Evolutionary conservation across 2,113 vertebrate species (phyloP).

Genomic region (Oriolus oriolus): DNA sequence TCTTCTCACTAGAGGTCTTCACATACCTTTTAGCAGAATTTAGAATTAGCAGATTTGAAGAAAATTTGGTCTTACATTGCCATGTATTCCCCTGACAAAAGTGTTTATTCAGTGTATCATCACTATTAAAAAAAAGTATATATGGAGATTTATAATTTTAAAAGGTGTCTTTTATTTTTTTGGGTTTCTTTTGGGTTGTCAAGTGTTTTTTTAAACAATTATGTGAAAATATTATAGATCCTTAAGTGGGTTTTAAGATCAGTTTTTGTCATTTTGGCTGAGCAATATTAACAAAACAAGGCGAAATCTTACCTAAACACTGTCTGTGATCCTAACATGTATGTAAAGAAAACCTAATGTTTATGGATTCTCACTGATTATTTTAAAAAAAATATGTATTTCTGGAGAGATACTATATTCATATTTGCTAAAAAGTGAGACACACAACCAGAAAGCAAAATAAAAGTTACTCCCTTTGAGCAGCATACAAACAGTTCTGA

Average conservation of each 20-base stretch:
- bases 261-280: background rate
- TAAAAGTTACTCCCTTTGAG: background rate
- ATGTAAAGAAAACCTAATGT: background rate
- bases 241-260: background rate
- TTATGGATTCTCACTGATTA: background rate
- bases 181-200: background rate
- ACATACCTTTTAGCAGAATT: background rate
- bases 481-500: background rate
- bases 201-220: background rate
- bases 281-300: background rate
- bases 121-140: background rate
- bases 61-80: background rate
- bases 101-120: background rate
- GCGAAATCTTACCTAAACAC: background rate
- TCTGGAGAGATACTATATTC: background rate
- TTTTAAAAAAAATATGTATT: background rate
- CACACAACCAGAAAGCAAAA: background rate
- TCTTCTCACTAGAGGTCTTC: background rate
- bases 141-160: background rate
- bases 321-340: background rate
- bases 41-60: background rate
- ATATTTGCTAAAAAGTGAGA: background rate
- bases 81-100: background rate
- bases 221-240: background rate
- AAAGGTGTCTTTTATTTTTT: background rate